Base-by-base conservation (phyloP, 2,888 invertebrate genomes). In the Poecilobothrus nobilitatus region DNA sequence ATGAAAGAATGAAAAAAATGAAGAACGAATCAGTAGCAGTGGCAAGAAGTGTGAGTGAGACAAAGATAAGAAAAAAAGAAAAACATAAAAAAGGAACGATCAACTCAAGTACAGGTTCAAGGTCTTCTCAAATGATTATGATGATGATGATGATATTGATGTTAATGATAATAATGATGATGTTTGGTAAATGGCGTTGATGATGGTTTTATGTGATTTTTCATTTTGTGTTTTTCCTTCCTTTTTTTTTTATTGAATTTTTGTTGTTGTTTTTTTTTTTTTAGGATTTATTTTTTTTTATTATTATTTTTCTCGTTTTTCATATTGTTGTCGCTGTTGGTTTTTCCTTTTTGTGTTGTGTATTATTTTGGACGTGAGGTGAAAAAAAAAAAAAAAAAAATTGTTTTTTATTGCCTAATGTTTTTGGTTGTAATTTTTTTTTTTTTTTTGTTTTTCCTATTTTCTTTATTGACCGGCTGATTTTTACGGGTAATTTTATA, bases 51-150 rank as follows among this genome's bases (percentile, higher is more conserved):
- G 27, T 4, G 27, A 27, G 27, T 27, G 27, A 27, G 27, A 53
- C 53, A 2, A 12, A 53, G 53, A 53, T 12, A 53, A 15, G 18
- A 53, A 18, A 53, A 18, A 53, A n/a, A n/a, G 37, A 37, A 37
- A 5, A 27, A 15, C 7, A 41, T 5, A 41, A 41, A 53, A 53
- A 53, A 53, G 53, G 53, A 53, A 53, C n/a, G 53, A 53, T 53
- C 53, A 53, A 53, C 53, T 53, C 53, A 53, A 53, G 53, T 53
- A 53, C 53, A 53, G 53, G 53, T 53, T 53, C 53, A 53, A 53
- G 53, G 53, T 53, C 53, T 53, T 53, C 53, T 12, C 53, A n/a
- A 15, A 18, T 53, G 53, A 53, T 53, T 9, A 53, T 53, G 53
- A 37, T 37, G 37, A 12, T 37, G 37, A 37, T 37, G 37, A 37